Evolutionary conservation across 1,140 invertebrate species (phyloP).

Genomic region (Drosophila orena): DNA sequence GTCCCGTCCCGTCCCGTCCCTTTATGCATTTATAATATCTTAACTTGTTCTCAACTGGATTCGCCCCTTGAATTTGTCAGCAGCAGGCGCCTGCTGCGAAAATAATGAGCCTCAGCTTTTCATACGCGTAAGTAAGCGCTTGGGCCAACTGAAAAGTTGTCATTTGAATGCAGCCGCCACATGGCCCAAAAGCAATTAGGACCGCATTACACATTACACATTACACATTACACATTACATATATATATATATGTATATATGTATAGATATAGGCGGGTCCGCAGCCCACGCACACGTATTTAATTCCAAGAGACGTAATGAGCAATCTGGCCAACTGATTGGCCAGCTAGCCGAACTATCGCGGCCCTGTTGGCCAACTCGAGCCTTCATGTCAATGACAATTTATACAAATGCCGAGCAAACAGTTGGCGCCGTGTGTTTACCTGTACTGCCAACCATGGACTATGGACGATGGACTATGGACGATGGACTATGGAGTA

Average conservation of each 20-base stretch:
- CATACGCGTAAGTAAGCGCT: no score
- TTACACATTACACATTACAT: no score
- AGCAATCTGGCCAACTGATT: slow-evolving; percentile 5
- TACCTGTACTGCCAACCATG: not conserved
- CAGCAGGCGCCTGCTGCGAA: slow-evolving; percentile 19
- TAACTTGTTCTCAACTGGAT: slow-evolving; percentile 63
- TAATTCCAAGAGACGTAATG: not conserved
- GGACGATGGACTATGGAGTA: slow-evolving; percentile 3
- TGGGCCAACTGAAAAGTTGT: not conserved
- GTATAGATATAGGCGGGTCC: no score
- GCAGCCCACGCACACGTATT: no score
- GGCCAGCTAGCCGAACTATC: not conserved
- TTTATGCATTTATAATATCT: slow-evolving; percentile 78
- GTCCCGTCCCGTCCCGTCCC: not conserved
- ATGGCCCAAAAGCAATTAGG: not conserved
- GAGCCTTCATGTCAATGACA: slow-evolving; percentile 20
- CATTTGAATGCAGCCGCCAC: not conserved
- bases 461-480: slow-evolving; percentile 18
- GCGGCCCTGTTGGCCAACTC: not conserved
- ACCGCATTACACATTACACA: not conserved
- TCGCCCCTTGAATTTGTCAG: slow-evolving; percentile 54
- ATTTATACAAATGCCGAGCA: slow-evolving; percentile 42
- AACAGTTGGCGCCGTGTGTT: no score
- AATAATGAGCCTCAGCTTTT: slow-evolving; percentile 39
- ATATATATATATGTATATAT: no score